Evolutionary conservation across 2,113 vertebrate genomes (phyloP).

Genomic region (Oreochromis spilurus): DNA sequence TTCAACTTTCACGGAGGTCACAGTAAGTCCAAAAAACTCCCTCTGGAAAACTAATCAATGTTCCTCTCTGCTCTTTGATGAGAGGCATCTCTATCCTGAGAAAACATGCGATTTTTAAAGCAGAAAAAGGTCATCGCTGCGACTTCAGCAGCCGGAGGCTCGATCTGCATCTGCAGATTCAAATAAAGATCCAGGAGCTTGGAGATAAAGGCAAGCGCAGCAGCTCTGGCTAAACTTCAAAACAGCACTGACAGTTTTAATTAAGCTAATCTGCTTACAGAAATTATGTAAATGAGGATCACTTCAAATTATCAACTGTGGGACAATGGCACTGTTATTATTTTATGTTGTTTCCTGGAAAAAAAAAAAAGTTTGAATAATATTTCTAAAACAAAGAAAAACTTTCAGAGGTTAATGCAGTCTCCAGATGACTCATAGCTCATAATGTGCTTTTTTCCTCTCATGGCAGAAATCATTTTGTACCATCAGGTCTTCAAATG

Average conservation of each 20-base stretch:
- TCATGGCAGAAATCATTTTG: background rate
- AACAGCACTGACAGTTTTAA: conserved; percentile 31
- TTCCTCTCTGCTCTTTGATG: background rate
- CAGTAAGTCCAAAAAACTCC: background rate
- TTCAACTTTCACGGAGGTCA: background rate
- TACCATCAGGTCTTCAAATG: background rate
- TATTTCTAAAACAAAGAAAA: background rate
- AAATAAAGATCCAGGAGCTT: conserved; percentile 26
- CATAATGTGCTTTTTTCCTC: background rate
- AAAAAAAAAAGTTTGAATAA: background rate
- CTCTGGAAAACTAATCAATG: conserved; percentile 16
- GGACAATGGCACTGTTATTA: background rate
- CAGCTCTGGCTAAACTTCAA: conserved; percentile 22
- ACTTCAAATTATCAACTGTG: background rate
- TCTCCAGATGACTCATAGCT: background rate
- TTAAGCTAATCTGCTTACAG: conserved; percentile 1
- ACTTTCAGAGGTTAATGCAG: background rate
- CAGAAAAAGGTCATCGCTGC: conserved; percentile 21
- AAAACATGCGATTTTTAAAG: background rate
- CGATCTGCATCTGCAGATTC: conserved; percentile 34
- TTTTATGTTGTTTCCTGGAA: background rate
- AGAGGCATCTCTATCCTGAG: background rate
- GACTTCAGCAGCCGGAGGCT: background rate
- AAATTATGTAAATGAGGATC: conserved; percentile 13
- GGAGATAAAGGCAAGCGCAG: conserved; percentile 12